Percentiles rank a stretch among this genome's conserved stretches.
These are phyloP conservation scores for Achatina immaculata DNA, from an alignment of 1,140 invertebrate species.

Conservation along the genomic window DNA sequence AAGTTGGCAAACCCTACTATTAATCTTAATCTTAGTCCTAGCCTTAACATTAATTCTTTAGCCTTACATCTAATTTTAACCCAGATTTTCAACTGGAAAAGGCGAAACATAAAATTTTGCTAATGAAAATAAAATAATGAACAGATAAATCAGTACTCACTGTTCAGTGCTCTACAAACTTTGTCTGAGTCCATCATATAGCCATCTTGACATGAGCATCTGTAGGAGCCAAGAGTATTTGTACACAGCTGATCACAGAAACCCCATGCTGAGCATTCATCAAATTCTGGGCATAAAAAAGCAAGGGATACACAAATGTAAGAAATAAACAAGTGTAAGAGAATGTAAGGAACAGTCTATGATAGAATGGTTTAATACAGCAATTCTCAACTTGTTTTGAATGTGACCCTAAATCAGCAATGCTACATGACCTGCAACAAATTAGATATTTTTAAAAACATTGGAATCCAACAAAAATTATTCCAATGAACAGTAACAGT, in stretches of 20 bases:
- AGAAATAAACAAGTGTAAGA: not conserved
- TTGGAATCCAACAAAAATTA: too few species aligned
- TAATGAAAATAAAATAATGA: not conserved
- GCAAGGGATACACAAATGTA: conserved; percentile 32
- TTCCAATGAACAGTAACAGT: too few species aligned
- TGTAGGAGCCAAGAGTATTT: conserved; percentile 85
- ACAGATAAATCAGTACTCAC: conserved; percentile 33
- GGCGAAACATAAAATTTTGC: too few species aligned
- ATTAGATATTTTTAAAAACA: too few species aligned
- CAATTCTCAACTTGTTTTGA: not conserved
- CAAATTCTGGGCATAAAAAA: conserved; percentile 78
- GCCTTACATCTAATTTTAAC: too few species aligned
- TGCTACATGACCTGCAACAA: too few species aligned
- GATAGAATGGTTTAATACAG: not conserved
- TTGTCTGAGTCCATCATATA: conserved; percentile 46
- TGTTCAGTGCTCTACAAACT: conserved; percentile 43
- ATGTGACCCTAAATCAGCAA: too few species aligned
- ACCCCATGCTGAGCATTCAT: conserved; percentile 95
- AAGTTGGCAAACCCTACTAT: too few species aligned
- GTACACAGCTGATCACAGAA: conserved; percentile 94
- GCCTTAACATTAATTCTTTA: too few species aligned
- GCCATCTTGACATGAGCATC: conserved; percentile 80
- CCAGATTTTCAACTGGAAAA: too few species aligned
- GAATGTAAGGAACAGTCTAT: not conserved
- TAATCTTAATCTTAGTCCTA: too few species aligned